Evolutionary conservation across 2,888 invertebrate species (phyloP).

Genomic region (Amorpha juglandis): DNA sequence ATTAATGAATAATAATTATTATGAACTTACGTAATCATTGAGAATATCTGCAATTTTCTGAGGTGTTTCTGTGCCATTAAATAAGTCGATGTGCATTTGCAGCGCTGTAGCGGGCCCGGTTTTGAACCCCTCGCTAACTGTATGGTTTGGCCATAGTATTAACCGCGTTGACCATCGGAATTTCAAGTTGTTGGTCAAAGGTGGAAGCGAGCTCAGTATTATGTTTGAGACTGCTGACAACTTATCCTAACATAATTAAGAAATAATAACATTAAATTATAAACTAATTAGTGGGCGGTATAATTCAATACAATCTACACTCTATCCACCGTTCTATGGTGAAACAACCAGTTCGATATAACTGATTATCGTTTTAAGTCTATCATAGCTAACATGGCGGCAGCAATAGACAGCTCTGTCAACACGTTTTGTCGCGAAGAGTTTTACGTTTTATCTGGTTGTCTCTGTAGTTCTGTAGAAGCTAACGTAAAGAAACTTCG

Average conservation of each 20-base stretch:
- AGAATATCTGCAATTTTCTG: constrained; percentile 52
- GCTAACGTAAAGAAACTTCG: too few relatives aligned
- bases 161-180: constrained; percentile 66
- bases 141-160: constrained; percentile 49
- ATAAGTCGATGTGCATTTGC: constrained; percentile 49
- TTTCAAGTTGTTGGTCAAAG: constrained; percentile 53
- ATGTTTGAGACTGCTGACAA: constrained; percentile 50
- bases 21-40: constrained; percentile 61
- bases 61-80: constrained; percentile 57
- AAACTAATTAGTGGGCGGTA: too few relatives aligned
- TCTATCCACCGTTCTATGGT: not conserved
- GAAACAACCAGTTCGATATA: too few relatives aligned
- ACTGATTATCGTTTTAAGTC: too few relatives aligned
- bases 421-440: too few relatives aligned
- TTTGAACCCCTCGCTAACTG: constrained; percentile 46
- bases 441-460: too few relatives aligned
- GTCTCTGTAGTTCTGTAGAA: too few relatives aligned
- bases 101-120: constrained; percentile 48
- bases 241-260: constrained; percentile 19
- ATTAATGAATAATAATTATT: too few relatives aligned
- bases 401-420: too few relatives aligned
- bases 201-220: constrained; percentile 57
- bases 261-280: not conserved
- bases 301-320: too few relatives aligned
- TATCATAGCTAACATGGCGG: too few relatives aligned